A percentile compares a stretch with the other conserved stretches of the same genome.
Conservation (phyloP, 1,140 invertebrate genomes). For the Thaumetopoea pityocampa region DNA sequence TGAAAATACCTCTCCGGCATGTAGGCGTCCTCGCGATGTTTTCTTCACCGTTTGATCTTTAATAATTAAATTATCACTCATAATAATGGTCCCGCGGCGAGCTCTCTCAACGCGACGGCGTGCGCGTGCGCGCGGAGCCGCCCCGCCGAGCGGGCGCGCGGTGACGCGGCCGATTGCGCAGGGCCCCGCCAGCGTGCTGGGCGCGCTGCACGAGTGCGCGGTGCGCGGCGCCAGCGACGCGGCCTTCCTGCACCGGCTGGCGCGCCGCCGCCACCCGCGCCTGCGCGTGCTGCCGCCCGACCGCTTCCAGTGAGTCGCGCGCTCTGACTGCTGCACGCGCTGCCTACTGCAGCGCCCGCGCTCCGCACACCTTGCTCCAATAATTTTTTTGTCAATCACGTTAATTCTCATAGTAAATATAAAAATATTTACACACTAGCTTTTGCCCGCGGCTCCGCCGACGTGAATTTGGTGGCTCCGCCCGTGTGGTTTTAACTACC, state of each 20-base stretch:
- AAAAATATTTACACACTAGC: too few relatives aligned
- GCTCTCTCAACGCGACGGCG: too few relatives aligned
- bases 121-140: background rate
- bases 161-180: conserved; percentile 1
- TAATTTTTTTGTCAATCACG: too few relatives aligned
- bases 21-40: too few relatives aligned
- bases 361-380: background rate
- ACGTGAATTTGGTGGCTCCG: too few relatives aligned
- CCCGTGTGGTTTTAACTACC: too few relatives aligned
- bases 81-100: too few relatives aligned
- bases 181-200: conserved; percentile 55
- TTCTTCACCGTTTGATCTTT: too few relatives aligned
- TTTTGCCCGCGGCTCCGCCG: too few relatives aligned
- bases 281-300: conserved; percentile 72
- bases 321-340: background rate
- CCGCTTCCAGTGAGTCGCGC: conserved; percentile 44
- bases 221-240: conserved; percentile 75
- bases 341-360: background rate
- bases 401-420: too few relatives aligned
- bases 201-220: conserved; percentile 79
- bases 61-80: too few relatives aligned
- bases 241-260: conserved; percentile 84
- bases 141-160: background rate
- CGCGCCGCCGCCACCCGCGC: conserved; percentile 80
- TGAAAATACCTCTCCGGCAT: too few relatives aligned